Evolutionary conservation across 2,797 vertebrate genomes (phyloP), one percentile per base, ranked within the genome.

Genomic region (Rhincodon typus): DNA sequence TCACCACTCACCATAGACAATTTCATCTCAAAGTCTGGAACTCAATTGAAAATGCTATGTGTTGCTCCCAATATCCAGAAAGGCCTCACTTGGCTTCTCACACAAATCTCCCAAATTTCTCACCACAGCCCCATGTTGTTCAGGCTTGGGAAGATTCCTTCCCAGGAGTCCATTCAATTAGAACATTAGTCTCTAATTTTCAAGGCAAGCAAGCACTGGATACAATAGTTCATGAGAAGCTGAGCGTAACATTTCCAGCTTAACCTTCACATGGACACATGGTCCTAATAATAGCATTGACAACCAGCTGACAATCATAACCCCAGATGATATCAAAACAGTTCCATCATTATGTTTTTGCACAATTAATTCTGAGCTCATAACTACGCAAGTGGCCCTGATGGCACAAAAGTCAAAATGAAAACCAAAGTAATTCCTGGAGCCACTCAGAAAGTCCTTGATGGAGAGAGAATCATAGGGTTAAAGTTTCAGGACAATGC

Each of bases 381-480:
- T 6, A n/a, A 4, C 6, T 42, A 42, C 42, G 19, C 38, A 46
- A 38, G 15, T 82, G 4, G 19, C 17, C 77, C 13, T 3, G 50
- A 88, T 88, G 50, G 25, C 86, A 88, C 15, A 88, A 84, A 57
- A 91, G 34, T 91, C 62, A 17, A 91, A 91, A 66, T 91, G 66
- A 13, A 62, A 62, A n/a, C 34, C 17, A 66, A n/a, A 66, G 15
- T 27, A 88, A 34, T 53, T 27, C 10, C 23, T 27, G 86, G 38
- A 62, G 21, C 19, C 17, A 66, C 6, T 7, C 88, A 91, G 88
- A 57, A 23, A n/a, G 88, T 91, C 88, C 66, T 38, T 15, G 34
- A 53, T 90, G 53, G 15, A 62, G 88, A 91, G 17, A n/a, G 88
- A 62, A 91, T 66, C 21, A 46, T 23, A 23, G 82, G 21, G 19